Base-by-base conservation (phyloP, 2,797 vertebrate species). In the Melanotaenia boesemani region DNA sequence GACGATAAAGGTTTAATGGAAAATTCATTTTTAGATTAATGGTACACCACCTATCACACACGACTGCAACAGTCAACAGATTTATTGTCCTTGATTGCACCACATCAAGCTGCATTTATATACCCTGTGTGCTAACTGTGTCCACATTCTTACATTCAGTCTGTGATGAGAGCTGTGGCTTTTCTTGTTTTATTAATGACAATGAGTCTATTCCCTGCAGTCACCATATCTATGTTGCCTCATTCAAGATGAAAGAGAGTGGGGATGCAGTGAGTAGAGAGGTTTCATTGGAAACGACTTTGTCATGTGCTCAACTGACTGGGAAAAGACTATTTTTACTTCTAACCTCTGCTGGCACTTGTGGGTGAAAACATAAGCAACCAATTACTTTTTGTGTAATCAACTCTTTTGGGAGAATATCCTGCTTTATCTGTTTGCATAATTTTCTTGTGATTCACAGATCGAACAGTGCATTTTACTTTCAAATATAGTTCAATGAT, bases 121-220 rank as follows among this genome's bases (percentile, higher is more conserved):
- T 18, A 22, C n/a, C 30, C 46, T 13, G 37, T 13, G 16, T 46
- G 44, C 44, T 46, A 15, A 16, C 39, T 41, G 16, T 6, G 16
- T 20, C 5, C 44, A 37, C 36, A 11, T 46, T 18, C 44, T 46
- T 46, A 18, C 44, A 46, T n/a, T 67, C 18, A 44, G 36, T n/a
- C 16, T 57, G 26, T 30, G 54, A n/a, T 11, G 5, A n/a, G 12
- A 15, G 54, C 52, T 22, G 26, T 15, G 6, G 36, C 44, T 46
- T 46, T 41, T 67, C 11, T 46, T 67, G n/a, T 54, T 67, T 28
- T 41, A 67, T 74, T 74, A 55, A 62, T 74, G 72, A 46, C 59
- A 55, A 20, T 34, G 26, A 39, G 2, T 26, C 48, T 44, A 24
- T 74, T 62, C 72, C 64, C 64, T 44, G 20, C 46, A 36, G 50